Percentiles rank a stretch among this genome's conserved stretches.
These are phyloP conservation scores for Hemaris fuciformis DNA, from an alignment of 2,888 invertebrate genomes.

Conservation along the genomic window DNA sequence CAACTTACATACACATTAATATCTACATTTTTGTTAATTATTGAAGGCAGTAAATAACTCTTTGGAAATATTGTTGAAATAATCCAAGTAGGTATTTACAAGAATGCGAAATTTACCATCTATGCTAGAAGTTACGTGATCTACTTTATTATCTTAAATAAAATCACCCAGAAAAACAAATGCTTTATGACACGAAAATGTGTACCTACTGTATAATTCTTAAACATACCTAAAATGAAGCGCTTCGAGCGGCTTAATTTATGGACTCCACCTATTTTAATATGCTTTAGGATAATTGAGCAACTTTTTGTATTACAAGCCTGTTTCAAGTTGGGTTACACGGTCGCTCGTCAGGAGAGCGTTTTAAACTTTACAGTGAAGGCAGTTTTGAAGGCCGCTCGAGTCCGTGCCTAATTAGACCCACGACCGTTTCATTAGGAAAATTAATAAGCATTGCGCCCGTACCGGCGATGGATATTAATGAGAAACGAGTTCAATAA, in stretches of 20 bases:
- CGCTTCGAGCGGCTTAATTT: not conserved
- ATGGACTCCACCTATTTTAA: constrained; percentile 17
- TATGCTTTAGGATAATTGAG: constrained; percentile 35
- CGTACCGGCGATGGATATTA: constrained; percentile 34
- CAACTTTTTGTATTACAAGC: constrained; percentile 56
- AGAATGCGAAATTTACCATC: no score
- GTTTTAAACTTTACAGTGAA: constrained; percentile 61
- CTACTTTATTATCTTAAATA: no score
- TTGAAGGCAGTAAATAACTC: no score
- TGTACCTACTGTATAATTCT: not conserved
- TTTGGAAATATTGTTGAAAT: no score
- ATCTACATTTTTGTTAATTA: no score
- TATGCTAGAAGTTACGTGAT: no score
- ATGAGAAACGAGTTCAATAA: constrained; percentile 36
- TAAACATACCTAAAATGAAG: not conserved
- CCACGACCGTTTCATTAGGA: constrained; percentile 53
- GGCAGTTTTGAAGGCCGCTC: constrained; percentile 45
- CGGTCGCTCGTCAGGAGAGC: constrained; percentile 51
- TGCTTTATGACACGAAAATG: not conserved
- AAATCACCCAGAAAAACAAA: not conserved
- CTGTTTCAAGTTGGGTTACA: constrained; percentile 54
- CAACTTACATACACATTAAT: no score
- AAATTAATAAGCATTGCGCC: constrained; percentile 57
- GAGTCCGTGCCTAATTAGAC: constrained; percentile 52
- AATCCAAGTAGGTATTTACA: no score